Percentiles rank a stretch among this genome's conserved stretches.
Conservation (phyloP, 2,797 vertebrate species). For the Acanthurus lineatus region DNA sequence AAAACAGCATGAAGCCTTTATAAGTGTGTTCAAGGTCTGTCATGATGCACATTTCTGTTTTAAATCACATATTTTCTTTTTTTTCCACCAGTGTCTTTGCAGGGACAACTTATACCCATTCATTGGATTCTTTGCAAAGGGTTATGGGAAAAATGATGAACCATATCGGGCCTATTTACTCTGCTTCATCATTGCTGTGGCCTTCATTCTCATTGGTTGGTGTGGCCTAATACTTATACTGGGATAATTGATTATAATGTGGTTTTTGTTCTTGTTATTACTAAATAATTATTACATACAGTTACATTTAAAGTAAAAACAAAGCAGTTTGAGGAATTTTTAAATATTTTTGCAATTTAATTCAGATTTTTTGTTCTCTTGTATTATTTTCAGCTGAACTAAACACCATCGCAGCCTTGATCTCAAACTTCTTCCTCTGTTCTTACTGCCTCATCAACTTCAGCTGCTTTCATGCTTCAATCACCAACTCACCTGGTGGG, state of each 20-base stretch:
- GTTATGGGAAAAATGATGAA: slow-evolving; percentile 86
- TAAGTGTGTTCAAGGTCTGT: too few species aligned
- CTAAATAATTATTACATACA: too few species aligned
- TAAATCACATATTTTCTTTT: not conserved
- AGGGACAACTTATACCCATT: slow-evolving; percentile 86
- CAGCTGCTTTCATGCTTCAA: slow-evolving; percentile 87
- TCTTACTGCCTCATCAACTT: slow-evolving; percentile 88
- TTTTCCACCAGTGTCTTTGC: slow-evolving; percentile 83
- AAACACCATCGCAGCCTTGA: slow-evolving; percentile 82
- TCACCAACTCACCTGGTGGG: slow-evolving; percentile 86
- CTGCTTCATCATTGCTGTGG: slow-evolving; percentile 82
- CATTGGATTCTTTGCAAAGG: slow-evolving; percentile 86
- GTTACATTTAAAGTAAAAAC: not conserved
- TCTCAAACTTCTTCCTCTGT: slow-evolving; percentile 88
- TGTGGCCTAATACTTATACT: slow-evolving; percentile 6
- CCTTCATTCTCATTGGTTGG: slow-evolving; percentile 87
- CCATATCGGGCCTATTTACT: slow-evolving; percentile 83
- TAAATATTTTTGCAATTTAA: not conserved
- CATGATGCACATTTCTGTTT: not conserved
- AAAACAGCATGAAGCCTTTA: too few species aligned
- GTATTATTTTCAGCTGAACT: slow-evolving; percentile 75
- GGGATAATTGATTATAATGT: too few species aligned
- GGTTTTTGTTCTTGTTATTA: not conserved
- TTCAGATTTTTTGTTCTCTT: not conserved
- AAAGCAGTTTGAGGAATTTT: not conserved